phyloP scores from a whole-genome alignment of 1,140 invertebrate genomes.

The Bombyx mandarina region DNA sequence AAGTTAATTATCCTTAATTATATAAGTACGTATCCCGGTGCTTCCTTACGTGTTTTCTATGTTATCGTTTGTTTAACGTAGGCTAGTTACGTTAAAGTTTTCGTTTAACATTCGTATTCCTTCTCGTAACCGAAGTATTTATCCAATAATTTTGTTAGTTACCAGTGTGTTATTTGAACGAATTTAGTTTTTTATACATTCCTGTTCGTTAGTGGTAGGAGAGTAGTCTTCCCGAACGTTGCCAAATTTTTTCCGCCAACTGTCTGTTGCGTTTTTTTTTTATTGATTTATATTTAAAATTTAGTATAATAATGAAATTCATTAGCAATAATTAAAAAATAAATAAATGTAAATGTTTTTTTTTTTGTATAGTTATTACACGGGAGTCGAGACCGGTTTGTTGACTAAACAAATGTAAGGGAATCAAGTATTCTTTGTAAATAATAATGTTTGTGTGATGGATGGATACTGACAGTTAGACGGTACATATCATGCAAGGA shows the following conservation, averaged over 20 bases:
- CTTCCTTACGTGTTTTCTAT: constrained; percentile 64
- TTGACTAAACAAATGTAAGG: constrained; percentile 35
- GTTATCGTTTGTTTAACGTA: constrained; percentile 63
- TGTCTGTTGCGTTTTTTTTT: constrained; percentile 53
- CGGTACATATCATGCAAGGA: constrained; percentile 29
- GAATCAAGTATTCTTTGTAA: constrained; percentile 33
- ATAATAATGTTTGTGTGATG: constrained; percentile 24
- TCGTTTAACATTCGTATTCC: constrained; percentile 44
- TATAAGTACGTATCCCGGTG: constrained; percentile 40
- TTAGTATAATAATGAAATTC: constrained; percentile 60
- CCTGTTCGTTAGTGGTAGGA: constrained; percentile 66
- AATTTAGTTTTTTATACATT: constrained; percentile 66
- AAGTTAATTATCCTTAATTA: constrained; percentile 25
- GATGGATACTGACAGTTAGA: constrained; percentile 25
- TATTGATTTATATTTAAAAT: constrained; percentile 27
- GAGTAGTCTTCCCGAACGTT: constrained; percentile 69
- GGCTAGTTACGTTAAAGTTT: constrained; percentile 40
- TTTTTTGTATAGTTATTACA: constrained; percentile 65
- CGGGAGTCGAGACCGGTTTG: constrained; percentile 45
- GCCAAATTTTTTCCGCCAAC: constrained; percentile 66
- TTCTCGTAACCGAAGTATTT: constrained; percentile 39
- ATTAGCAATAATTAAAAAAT: constrained; percentile 64
- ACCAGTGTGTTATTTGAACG: constrained; percentile 65
- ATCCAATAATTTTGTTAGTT: constrained; percentile 46
- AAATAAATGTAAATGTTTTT: constrained; percentile 66